Evolutionary conservation across 2,113 vertebrate genomes (phyloP).

Genomic region (Axis porcinus): DNA sequence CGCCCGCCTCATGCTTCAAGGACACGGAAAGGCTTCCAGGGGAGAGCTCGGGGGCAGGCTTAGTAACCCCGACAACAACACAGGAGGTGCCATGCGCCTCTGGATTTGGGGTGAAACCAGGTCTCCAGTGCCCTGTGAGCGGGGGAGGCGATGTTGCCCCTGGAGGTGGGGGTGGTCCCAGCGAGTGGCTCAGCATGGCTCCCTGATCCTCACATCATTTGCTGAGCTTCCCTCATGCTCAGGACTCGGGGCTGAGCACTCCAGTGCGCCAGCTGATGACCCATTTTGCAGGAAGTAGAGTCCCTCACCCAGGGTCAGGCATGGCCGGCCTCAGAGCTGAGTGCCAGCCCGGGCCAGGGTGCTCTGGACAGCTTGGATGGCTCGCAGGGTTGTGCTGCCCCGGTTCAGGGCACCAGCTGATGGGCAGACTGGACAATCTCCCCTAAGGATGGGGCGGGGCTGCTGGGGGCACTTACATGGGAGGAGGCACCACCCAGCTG

Average conservation of each 20-base stretch:
- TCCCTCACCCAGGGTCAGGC: rapidly evolving
- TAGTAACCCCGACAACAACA: rapidly evolving
- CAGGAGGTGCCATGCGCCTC: rapidly evolving
- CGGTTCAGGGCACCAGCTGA: rapidly evolving
- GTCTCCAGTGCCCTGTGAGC: background rate
- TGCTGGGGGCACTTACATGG: background rate
- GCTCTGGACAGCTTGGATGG: rapidly evolving
- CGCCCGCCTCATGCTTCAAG: background rate
- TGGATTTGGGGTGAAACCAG: rapidly evolving
- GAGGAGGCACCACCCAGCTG: rapidly evolving
- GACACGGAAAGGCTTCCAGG: background rate
- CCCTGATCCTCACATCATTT: rapidly evolving
- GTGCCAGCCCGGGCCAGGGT: rapidly evolving
- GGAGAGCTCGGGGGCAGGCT: background rate
- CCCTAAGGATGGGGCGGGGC: rapidly evolving
- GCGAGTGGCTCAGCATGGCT: background rate
- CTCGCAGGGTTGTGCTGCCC: rapidly evolving
- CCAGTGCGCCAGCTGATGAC: rapidly evolving
- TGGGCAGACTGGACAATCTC: background rate
- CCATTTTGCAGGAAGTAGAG: background rate
- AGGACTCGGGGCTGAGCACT: rapidly evolving
- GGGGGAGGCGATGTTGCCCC: rapidly evolving
- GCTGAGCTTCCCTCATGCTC: rapidly evolving
- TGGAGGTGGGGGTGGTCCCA: background rate
- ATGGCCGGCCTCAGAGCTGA: rapidly evolving